A percentile compares a stretch with the other conserved stretches of the same genome.
These are phyloP conservation scores for Sceloporus undulatus DNA, from an alignment of 2,113 vertebrate genomes.

Conservation along the genomic window DNA sequence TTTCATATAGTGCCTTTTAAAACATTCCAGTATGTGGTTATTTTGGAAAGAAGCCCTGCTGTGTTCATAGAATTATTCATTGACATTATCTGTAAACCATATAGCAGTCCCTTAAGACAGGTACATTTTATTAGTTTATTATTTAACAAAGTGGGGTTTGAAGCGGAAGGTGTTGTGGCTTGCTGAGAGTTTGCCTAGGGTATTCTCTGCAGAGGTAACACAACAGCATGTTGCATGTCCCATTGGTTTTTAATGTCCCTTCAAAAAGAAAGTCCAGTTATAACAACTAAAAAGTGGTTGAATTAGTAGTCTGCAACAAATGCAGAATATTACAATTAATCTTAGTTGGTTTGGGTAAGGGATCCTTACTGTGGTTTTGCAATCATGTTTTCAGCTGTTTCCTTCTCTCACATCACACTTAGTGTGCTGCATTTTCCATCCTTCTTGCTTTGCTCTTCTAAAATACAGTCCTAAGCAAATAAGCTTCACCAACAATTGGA, in stretches of 20 bases:
- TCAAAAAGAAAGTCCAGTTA: no score
- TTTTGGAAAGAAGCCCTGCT: background rate
- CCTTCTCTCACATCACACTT: background rate
- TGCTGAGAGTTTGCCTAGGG: background rate
- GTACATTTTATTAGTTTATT: background rate
- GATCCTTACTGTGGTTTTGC: background rate
- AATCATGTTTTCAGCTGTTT: accelerated
- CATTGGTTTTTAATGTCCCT: no score
- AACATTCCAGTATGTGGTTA: background rate
- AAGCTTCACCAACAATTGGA: accelerated
- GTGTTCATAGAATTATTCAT: background rate
- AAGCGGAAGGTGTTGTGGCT: background rate
- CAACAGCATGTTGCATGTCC: background rate
- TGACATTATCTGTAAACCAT: background rate
- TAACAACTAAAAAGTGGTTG: background rate
- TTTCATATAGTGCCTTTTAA: background rate
- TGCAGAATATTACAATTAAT: background rate
- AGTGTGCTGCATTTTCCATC: background rate
- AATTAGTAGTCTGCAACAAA: accelerated
- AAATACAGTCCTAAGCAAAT: background rate
- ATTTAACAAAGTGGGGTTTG: background rate
- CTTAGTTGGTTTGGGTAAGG: accelerated
- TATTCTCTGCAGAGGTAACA: background rate
- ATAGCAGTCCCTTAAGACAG: background rate
- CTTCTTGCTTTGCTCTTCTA: constrained; percentile 5